A percentile compares a stretch with the other conserved stretches of the same genome.
Evolutionary conservation across 2,888 invertebrate genomes (phyloP).

Genomic region (Drosophila melanocephala): DNA sequence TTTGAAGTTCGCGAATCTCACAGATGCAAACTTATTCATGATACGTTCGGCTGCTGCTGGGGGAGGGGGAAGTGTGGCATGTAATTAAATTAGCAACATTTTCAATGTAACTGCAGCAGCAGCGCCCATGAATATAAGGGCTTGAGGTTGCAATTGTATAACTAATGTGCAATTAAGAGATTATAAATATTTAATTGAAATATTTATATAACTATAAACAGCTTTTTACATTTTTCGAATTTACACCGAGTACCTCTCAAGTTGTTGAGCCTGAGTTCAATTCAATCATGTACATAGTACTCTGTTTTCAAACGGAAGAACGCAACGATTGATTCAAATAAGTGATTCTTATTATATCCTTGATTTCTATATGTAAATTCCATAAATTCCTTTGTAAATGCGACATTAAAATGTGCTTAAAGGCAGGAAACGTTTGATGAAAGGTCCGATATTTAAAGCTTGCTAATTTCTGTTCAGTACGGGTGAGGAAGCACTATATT

Average conservation of each 20-base stretch:
- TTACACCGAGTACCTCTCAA: background rate
- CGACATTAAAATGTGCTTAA: background rate
- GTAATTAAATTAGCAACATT: slow-evolving; percentile 19
- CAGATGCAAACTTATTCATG: slow-evolving; percentile 40
- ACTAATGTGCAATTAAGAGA: slow-evolving; percentile 3
- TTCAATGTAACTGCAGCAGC: slow-evolving; percentile 2
- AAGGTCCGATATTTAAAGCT: background rate
- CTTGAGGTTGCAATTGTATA: background rate
- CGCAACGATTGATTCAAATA: background rate
- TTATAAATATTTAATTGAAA: slow-evolving; percentile 4
- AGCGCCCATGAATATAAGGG: slow-evolving; percentile 5
- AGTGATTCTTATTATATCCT: background rate
- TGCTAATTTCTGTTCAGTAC: background rate
- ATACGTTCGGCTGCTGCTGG: slow-evolving; percentile 7
- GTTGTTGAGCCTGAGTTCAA: background rate
- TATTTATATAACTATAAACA: background rate
- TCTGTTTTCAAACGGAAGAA: background rate
- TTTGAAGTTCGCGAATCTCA: slow-evolving; percentile 52
- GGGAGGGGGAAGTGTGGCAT: background rate
- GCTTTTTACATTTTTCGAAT: background rate
- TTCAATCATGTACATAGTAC: background rate
- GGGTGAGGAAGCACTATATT: background rate
- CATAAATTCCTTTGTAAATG: background rate
- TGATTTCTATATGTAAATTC: background rate
- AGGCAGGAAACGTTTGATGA: background rate